These are phyloP conservation scores for Apis mellifera DNA, from an alignment of 1,140 invertebrate species.

Conservation along the genomic window Amel_HAv3.1 CM009936.2:9275501-9276000, in stretches of 20 bases:
- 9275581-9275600: slow-evolving; percentile 66
- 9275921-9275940: not conserved
- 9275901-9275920: not conserved
- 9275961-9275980: too few relatives aligned
- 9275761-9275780: slow-evolving; percentile 31
- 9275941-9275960: not conserved
- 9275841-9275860: slow-evolving; percentile 40
- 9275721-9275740: slow-evolving; percentile 61
- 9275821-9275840: slow-evolving; percentile 21
- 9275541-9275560: slow-evolving; percentile 64
- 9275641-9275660: slow-evolving; percentile 52
- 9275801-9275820: not conserved
- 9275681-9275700: slow-evolving; percentile 58
- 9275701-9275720: slow-evolving; percentile 57
- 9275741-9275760: slow-evolving; percentile 31
- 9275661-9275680: slow-evolving; percentile 62
- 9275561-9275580: slow-evolving; percentile 50
- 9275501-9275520: too few relatives aligned
- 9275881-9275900: not conserved
- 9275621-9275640: slow-evolving; percentile 51
- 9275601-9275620: slow-evolving; percentile 60
- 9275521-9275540: not conserved
- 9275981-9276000: not conserved
- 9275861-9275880: not conserved
- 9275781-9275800: not conserved